These are phyloP conservation scores for Proisotoma minuta DNA, from an alignment of 2,888 invertebrate genomes.

Conservation along the genomic window DNA sequence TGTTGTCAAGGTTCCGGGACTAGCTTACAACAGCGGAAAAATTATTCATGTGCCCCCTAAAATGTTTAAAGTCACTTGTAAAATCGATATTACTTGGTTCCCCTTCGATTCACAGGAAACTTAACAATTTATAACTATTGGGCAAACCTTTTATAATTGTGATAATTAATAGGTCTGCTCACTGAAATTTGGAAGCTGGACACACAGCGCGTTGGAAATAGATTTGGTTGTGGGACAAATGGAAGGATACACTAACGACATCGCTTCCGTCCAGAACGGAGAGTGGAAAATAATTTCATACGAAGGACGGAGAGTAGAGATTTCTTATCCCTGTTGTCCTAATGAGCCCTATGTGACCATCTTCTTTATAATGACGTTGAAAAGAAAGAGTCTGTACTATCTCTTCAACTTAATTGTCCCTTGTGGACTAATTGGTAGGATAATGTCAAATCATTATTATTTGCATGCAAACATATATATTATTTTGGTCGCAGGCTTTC, in stretches of 20 bases:
- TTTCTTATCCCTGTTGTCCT: neutral
- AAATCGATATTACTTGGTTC: neutral
- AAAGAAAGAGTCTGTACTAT: neutral
- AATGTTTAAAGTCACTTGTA: neutral
- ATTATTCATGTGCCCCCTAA: neutral
- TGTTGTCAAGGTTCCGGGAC: neutral
- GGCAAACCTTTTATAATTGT: neutral
- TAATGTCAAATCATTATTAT: too few species aligned
- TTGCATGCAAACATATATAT: too few species aligned
- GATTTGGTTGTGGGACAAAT: neutral
- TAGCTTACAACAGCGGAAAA: neutral
- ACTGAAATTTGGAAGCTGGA: neutral
- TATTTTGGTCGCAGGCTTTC: too few species aligned
- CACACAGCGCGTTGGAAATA: neutral
- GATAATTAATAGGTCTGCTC: neutral
- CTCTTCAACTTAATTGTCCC: neutral
- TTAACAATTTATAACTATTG: neutral
- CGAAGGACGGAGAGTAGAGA: neutral
- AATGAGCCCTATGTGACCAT: neutral
- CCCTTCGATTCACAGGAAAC: neutral
- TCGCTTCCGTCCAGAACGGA: neutral
- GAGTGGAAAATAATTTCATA: neutral
- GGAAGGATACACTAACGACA: neutral
- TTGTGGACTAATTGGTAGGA: neutral
- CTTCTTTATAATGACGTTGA: neutral